Evolutionary conservation across 2,888 invertebrate genomes (phyloP), one percentile per base, ranked within the genome.

Genomic region (Microctonus hyperodae): DNA sequence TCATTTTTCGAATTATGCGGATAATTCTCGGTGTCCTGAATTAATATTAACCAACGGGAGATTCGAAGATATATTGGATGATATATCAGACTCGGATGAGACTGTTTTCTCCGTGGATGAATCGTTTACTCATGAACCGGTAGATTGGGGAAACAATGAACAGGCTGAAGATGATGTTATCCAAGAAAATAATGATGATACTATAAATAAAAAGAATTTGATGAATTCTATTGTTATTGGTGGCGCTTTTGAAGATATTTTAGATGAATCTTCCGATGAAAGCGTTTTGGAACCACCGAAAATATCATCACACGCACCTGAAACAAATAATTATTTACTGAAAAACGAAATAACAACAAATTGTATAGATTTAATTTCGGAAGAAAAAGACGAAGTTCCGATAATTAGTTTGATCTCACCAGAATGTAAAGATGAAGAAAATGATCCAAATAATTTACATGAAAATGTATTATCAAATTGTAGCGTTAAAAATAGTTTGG

Each of bases 21-120:
- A 35, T 20, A 20, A 16, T 56, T 16, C 56, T 40, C 23, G 40
- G 6, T 37, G 22, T 58, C 20, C n/a, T 16, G 37, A 58, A 16
- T 20, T 44, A 6, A 22, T 58, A 58, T 10, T 23, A 23, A 13
- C 58, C 0, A 40, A 22, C 5, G 58, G 58, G 20, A 9, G 40
- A 10, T 59, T 59, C 59, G 59, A 59, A 59, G 59, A 59, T n/a
- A 13, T 79, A 33, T 68, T 80, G 0, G 75, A 78, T 50, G 78
- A 78, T 7, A 73, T 69, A 62, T 76, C 72, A 1, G 72, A 76
- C n/a, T 75, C 76, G 0, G 70, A 74, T 7, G 28, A 56, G 62
- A 65, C 59, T 13, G 11, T 23, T 3, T 51, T 48, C 35, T 64
- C 59, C 22, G 13, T 3, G 6, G 33, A 35, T 53, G 35, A 56